phyloP scores from a whole-genome alignment of 2,113 vertebrate genomes.

The Phrynosoma blainvillii region DNA sequence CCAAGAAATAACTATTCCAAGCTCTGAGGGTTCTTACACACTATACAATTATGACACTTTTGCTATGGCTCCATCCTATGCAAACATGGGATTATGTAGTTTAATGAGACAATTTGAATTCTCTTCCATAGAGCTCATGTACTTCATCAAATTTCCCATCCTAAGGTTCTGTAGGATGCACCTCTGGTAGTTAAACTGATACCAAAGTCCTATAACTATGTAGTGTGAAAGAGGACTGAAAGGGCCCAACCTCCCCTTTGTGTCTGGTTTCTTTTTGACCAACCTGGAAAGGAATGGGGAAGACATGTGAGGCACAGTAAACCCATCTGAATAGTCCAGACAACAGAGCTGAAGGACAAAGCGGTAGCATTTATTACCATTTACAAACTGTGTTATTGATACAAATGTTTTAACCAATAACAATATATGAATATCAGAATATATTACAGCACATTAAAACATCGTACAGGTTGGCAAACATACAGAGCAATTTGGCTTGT shows the following conservation, averaged over 20 bases:
- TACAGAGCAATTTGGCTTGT: conserved; percentile 50
- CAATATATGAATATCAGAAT: conserved; percentile 50
- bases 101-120: no score
- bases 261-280: not conserved
- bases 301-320: not conserved
- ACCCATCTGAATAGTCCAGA: not conserved
- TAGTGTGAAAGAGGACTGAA: not conserved
- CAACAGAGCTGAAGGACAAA: conserved; percentile 49
- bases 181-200: no score
- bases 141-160: no score
- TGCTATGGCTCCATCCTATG: no score
- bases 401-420: conserved; percentile 61
- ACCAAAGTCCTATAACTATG: no score
- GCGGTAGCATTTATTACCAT: conserved; percentile 75
- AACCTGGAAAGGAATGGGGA: not conserved
- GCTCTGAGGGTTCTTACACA: no score
- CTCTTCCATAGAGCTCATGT: no score
- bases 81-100: no score
- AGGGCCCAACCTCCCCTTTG: not conserved
- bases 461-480: conserved; percentile 60
- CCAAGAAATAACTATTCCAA: no score
- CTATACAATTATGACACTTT: no score
- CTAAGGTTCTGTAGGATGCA: no score
- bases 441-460: conserved; percentile 68
- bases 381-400: conserved; percentile 68